Evolutionary conservation across 2,888 invertebrate genomes (phyloP).

Genomic region (Tetranychus truncatus): DNA sequence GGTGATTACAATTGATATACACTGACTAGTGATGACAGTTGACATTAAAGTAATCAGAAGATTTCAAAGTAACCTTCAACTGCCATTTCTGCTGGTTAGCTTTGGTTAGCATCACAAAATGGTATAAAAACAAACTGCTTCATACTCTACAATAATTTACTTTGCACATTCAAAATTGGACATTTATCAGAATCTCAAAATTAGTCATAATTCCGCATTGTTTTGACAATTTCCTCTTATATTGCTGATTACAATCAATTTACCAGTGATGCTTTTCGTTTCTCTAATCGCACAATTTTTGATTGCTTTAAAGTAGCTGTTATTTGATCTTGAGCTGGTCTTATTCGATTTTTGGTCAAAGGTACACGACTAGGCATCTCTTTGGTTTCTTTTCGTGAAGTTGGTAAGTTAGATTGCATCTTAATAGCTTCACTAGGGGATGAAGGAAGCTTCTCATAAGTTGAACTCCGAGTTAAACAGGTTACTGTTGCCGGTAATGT

Average conservation of each 20-base stretch:
- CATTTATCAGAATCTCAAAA: no score
- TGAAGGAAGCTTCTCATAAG: constrained; percentile 32
- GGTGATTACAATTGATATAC: no score
- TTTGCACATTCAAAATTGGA: no score
- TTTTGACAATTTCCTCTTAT: no score
- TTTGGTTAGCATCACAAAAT: no score
- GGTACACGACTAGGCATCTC: not conserved
- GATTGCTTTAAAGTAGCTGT: not conserved
- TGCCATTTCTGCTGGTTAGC: no score
- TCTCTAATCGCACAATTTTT: not conserved
- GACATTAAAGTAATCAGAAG: no score
- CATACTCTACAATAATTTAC: no score
- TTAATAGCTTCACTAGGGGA: constrained; percentile 7
- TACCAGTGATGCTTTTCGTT: not conserved
- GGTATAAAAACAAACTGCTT: no score
- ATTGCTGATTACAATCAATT: not conserved
- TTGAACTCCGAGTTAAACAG: constrained; percentile 31
- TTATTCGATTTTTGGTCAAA: not conserved
- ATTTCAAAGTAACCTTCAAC: no score
- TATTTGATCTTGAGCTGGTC: not conserved
- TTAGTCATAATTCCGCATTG: no score
- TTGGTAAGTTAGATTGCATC: not conserved
- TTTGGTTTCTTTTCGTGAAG: not conserved
- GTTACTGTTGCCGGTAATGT: constrained; percentile 20
- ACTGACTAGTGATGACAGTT: no score